Evolutionary conservation across 2,113 vertebrate species (phyloP).

Genomic region (Glareola pratincola): DNA sequence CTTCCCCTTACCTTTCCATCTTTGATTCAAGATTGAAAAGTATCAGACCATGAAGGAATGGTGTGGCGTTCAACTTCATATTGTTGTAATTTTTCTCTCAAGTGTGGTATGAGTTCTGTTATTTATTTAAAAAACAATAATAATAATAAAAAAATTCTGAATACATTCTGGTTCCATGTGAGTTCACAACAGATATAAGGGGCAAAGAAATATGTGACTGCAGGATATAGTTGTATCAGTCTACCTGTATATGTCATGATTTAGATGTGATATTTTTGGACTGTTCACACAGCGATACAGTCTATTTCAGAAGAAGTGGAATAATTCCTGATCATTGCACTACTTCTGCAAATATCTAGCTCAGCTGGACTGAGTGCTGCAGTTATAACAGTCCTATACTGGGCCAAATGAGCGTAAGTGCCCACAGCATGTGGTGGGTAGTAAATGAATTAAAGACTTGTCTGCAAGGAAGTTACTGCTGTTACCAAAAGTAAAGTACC

Average conservation of each 20-base stretch:
- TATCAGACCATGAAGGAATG: slow-evolving; percentile 21
- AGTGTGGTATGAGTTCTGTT: background rate
- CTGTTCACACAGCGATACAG: background rate
- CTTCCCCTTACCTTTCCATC: background rate
- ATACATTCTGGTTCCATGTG: background rate
- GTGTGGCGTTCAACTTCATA: background rate
- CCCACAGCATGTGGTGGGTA: background rate
- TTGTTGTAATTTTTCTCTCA: slow-evolving; percentile 32
- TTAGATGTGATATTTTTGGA: background rate
- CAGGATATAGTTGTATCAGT: background rate
- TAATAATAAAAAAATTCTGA: background rate
- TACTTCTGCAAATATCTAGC: background rate
- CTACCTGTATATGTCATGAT: background rate
- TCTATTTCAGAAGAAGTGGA: background rate
- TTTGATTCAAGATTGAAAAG: slow-evolving; percentile 51
- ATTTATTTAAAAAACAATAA: background rate
- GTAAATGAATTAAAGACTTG: background rate
- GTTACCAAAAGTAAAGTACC: background rate
- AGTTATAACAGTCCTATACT: background rate
- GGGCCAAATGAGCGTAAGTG: background rate
- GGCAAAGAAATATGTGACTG: background rate
- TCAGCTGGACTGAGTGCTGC: background rate
- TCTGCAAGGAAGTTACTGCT: background rate
- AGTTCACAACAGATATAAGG: background rate
- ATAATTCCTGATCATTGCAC: background rate